Evolutionary conservation across 2,797 vertebrate species (phyloP), one percentile per base, ranked within the genome.

Genomic region (Pelobates cultripes): DNA sequence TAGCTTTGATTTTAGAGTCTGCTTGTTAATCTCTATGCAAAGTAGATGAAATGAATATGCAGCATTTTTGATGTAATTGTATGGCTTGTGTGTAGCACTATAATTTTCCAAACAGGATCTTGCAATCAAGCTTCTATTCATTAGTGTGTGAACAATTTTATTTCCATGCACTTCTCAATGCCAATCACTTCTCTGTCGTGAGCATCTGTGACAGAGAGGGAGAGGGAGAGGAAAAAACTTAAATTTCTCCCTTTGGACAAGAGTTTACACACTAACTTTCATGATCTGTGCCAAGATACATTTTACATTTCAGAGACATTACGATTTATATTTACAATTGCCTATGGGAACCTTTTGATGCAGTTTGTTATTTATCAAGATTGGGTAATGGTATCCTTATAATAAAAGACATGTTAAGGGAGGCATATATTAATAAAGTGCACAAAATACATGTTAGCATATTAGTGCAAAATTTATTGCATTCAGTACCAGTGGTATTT

Each of bases 61-160:
- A 98, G 97, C 94, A 94, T 95, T 95, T 94, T 94, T 94, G 95
- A 95, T 96, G 97, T 99, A 99, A 99, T 99, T 99, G 97, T 96
- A 95, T 95, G 88, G 96, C 96, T 96, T 95, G 95, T 95, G 96
- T 96, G 96, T 96, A 94, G 96, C 96, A 92, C 91, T 88, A 94
- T 96, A 99, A 99, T 99, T 99, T 97, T 95, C 96, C 94, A 97
- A 97, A 98, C 91, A 95, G 96, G 97, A 98, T 99, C 97, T 97
- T 97, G 97, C 97, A 99, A 99, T 99, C 97, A 99, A 97, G 90
- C 94, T 94, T 95, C 97, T 99, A 99, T 99, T 99, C 98, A 99
- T 99, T 99, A 99, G 94, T 90, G 94, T 95, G 93, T 96, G 96
- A 97, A 97, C 96, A 96, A 95, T 97, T 96, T 97, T 95, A 96